Conservation (phyloP, 64 coral and sea anemone genomes). For the Montipora sp. region DNA sequence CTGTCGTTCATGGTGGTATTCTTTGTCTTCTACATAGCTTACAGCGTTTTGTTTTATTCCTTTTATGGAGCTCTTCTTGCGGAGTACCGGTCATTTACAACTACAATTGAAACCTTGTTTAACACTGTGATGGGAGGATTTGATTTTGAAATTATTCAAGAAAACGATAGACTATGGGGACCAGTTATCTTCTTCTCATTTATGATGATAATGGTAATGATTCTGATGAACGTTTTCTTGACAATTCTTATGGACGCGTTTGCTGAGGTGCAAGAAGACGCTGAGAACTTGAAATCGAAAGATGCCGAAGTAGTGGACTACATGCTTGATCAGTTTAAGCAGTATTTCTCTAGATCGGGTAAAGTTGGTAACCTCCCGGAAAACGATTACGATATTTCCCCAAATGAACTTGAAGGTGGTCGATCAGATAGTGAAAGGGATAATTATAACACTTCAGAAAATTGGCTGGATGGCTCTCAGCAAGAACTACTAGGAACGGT, state of each 20-base stretch:
- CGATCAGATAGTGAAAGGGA: neutral
- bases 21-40: conserved; percentile 81
- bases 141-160: conserved; percentile 74
- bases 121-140: conserved; percentile 83
- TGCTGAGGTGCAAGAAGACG: conserved; percentile 78
- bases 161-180: conserved; percentile 65
- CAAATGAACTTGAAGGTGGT: neutral
- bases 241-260: conserved; percentile 92
- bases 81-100: conserved; percentile 76
- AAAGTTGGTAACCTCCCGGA: conserved; percentile 18
- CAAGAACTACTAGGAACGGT: neutral
- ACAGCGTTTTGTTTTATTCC: conserved; percentile 62
- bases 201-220: conserved; percentile 94
- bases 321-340: conserved; percentile 34
- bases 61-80: conserved; percentile 66
- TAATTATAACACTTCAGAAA: neutral
- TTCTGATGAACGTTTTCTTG: conserved; percentile 87
- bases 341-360: conserved; percentile 47
- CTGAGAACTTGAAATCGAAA: conserved; percentile 51
- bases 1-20: conserved; percentile 88
- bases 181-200: conserved; percentile 92
- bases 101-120: conserved; percentile 80
- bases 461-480: neutral
- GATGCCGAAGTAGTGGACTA: conserved; percentile 74
- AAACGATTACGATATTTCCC: neutral